phyloP scores from a whole-genome alignment of 64 coral and sea anemone species.

The Montipora capricornis region DNA sequence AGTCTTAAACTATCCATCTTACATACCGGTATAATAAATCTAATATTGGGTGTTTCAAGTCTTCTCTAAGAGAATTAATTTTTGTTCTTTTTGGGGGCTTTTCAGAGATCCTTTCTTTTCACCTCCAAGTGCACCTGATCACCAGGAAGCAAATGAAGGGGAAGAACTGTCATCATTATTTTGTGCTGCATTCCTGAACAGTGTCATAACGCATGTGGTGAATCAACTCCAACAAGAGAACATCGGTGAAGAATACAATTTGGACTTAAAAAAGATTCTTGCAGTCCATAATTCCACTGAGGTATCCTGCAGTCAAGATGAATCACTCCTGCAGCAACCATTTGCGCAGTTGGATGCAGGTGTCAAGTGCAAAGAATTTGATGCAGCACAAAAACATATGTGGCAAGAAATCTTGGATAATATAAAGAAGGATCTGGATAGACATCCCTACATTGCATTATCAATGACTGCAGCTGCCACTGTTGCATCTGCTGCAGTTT shows the following conservation, averaged over 20 bases:
- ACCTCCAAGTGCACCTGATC: neutral
- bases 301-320: neutral
- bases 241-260: constrained; percentile 13
- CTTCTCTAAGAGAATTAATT: neutral
- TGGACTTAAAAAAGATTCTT: constrained; percentile 30
- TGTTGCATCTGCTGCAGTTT: constrained; percentile 88
- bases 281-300: neutral
- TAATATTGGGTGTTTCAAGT: neutral
- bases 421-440: constrained; percentile 90
- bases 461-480: constrained; percentile 87
- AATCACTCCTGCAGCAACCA: neutral
- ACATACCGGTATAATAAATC: too few species aligned
- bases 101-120: constrained; percentile 44
- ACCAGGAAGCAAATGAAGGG: neutral
- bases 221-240: constrained; percentile 35
- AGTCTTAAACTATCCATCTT: too few species aligned
- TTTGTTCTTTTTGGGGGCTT: neutral
- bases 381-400: constrained; percentile 40
- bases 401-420: constrained; percentile 90
- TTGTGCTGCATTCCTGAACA: constrained; percentile 17
- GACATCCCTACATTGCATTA: constrained; percentile 75
- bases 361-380: constrained; percentile 25
- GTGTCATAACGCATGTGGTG: constrained; percentile 15
- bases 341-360: neutral
- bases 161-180: neutral